Conservation (phyloP, 1,140 invertebrate species). For the Drosophila suzukii region DNA sequence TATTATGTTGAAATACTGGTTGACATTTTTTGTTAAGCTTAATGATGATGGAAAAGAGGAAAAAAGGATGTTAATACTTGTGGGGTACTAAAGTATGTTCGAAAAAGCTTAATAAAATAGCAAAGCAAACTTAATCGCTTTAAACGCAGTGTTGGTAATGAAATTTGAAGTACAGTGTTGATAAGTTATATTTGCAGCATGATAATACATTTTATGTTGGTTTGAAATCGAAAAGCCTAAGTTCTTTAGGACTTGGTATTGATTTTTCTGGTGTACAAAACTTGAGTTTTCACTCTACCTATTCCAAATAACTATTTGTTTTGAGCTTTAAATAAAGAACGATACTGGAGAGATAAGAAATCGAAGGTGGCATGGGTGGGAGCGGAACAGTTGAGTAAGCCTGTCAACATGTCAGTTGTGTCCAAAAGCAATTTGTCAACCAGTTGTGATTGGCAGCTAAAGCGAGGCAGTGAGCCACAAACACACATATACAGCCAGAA, state of each 20-base stretch:
- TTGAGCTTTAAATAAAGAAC: slow-evolving; percentile 12
- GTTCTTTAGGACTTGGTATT: neutral
- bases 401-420: slow-evolving; percentile 72
- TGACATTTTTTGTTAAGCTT: slow-evolving; percentile 16
- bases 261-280: neutral
- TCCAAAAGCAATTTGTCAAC: slow-evolving; percentile 82
- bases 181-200: neutral
- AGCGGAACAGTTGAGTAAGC: slow-evolving; percentile 37
- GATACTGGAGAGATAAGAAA: slow-evolving; percentile 21
- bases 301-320: neutral
- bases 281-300: neutral
- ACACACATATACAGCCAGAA: slow-evolving; percentile 25
- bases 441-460: slow-evolving; percentile 80
- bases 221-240: neutral
- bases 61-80: slow-evolving; percentile 10
- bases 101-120: neutral
- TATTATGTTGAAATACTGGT: neutral
- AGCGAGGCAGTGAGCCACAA: slow-evolving; percentile 56
- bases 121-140: neutral
- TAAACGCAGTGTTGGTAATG: neutral
- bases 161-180: neutral
- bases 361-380: slow-evolving; percentile 1
- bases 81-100: neutral
- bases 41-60: slow-evolving; percentile 16
- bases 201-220: neutral